These are phyloP conservation scores for Lasius fuliginosus DNA, from an alignment of 2,888 invertebrate genomes.

Conservation along the genomic window DNA sequence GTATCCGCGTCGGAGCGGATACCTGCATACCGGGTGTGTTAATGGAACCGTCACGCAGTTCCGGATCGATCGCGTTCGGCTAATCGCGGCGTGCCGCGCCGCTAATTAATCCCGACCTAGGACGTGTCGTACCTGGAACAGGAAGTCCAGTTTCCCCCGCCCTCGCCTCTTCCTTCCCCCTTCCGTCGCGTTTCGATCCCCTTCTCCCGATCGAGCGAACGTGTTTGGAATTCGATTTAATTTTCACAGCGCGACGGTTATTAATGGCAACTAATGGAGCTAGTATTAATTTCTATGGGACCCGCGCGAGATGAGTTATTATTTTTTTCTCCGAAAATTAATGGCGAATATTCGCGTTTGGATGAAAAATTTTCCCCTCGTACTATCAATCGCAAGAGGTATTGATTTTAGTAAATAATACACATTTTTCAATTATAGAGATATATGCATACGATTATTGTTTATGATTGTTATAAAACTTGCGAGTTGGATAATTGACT, in stretches of 20 bases:
- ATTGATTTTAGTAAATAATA: not conserved
- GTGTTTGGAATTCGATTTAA: slow-evolving; percentile 51
- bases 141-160: slow-evolving; percentile 2
- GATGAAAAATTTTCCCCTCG: slow-evolving; percentile 1
- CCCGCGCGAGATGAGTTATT: not conserved
- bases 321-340: slow-evolving; percentile 16
- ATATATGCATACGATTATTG: not conserved
- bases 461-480: not conserved
- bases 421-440: not conserved
- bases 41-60: slow-evolving; percentile 78
- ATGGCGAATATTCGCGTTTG: not conserved
- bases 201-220: not conserved
- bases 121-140: slow-evolving; percentile 39
- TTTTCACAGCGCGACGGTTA: slow-evolving; percentile 30
- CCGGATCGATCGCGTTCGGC: slow-evolving; percentile 81
- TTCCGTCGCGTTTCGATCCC: too few species aligned
- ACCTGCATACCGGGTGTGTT: slow-evolving; percentile 76
- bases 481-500: not conserved
- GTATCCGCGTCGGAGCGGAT: slow-evolving; percentile 72
- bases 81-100: slow-evolving; percentile 73
- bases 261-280: slow-evolving; percentile 1
- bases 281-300: not conserved
- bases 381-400: slow-evolving; percentile 7
- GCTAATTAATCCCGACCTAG: slow-evolving; percentile 77
- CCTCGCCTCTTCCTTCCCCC: too few species aligned